These are phyloP conservation scores for Phalloptychus januarius DNA, from an alignment of 2,797 vertebrate genomes.

Conservation along the genomic window DNA sequence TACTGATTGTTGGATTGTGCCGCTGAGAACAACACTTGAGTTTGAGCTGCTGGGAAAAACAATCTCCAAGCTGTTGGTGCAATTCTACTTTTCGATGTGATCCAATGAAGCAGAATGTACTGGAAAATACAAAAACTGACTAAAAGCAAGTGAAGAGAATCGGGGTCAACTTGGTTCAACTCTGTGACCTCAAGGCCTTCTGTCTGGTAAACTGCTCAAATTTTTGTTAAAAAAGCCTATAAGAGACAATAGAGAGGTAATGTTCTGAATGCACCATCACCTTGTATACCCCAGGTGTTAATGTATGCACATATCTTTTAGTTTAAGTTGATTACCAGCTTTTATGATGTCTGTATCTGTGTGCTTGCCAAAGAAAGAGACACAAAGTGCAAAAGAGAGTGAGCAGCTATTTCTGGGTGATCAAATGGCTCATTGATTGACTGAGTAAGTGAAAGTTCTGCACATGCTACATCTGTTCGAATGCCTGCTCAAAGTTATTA, in stretches of 20 bases:
- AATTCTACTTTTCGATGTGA: background rate
- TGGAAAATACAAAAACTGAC: background rate
- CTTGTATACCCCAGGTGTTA: conserved; percentile 14
- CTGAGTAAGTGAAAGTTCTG: conserved; percentile 11
- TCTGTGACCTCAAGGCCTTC: conserved; percentile 3
- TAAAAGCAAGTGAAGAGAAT: background rate
- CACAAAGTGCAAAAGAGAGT: background rate
- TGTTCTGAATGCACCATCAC: conserved; percentile 13
- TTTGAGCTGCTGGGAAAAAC: conserved; percentile 20
- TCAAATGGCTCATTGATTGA: conserved; percentile 15
- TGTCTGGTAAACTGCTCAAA: conserved; percentile 22
- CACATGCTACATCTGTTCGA: background rate
- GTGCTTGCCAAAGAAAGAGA: conserved; percentile 10
- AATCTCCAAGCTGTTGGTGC: conserved; percentile 20
- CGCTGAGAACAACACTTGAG: conserved; percentile 21
- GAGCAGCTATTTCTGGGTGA: conserved; percentile 7
- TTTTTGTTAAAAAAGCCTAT: conserved; percentile 14
- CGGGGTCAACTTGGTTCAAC: background rate
- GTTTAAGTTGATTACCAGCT: conserved; percentile 34
- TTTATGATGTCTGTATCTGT: conserved; percentile 5
- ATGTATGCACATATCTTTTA: conserved; percentile 18
- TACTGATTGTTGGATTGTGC: conserved; percentile 20
- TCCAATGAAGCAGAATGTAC: conserved; percentile 7
- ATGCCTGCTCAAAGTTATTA: conserved; percentile 7
- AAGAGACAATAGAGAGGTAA: conserved; percentile 30